Base-by-base conservation (phyloP, 1,140 invertebrate genomes). In the Pogonomyrmex californicus region DNA sequence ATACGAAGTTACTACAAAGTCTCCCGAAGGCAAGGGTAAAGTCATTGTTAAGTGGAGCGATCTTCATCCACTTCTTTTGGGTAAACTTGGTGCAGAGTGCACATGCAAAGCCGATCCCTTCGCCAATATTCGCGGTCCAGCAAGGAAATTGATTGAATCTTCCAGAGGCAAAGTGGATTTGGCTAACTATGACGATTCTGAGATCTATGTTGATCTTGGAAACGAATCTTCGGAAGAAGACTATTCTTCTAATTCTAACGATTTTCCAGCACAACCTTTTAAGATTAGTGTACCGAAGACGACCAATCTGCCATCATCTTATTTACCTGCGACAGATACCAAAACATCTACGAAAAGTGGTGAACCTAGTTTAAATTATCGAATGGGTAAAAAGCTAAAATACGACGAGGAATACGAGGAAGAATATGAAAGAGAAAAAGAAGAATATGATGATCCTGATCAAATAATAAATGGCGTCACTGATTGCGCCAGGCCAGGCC, bases 401-500 rank as follows among this genome's bases (percentile, higher is more conserved):
- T 33, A 77, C 5, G 10, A 54, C 12, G 30, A n/a, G 10, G n/a
- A 65, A n/a, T 7, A 23, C 73, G 38, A 33, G 1, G 23, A 87
- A 63, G 58, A 76, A 23, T 23, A 23, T 0, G 23, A 23, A 23
- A 23, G 23, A 12, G 54, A 70, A 94, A 93, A 91, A 94, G 96
- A 91, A 93, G 30, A 79, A 38, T 36, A 63, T 1, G 68, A 86
- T 0, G 87, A 60, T 85, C 81, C 68, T 0, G 96, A 96, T 38
- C 96, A 97, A 81, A 96, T 96, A 2, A 93, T 97, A 33, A 95
- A 97, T 86, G 96, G 96, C n/a, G 96, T 95, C 1, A 92, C 96
- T 4, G 96, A 97, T 41, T 98, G 98, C 92, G 96, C 97, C 85
- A 95, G 98, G 91, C 96, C 97, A 6, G 98, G 98, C 91, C 95